These are phyloP conservation scores for Rhinella marina DNA, from an alignment of 2,797 vertebrate genomes.

Conservation along the genomic window DNA sequence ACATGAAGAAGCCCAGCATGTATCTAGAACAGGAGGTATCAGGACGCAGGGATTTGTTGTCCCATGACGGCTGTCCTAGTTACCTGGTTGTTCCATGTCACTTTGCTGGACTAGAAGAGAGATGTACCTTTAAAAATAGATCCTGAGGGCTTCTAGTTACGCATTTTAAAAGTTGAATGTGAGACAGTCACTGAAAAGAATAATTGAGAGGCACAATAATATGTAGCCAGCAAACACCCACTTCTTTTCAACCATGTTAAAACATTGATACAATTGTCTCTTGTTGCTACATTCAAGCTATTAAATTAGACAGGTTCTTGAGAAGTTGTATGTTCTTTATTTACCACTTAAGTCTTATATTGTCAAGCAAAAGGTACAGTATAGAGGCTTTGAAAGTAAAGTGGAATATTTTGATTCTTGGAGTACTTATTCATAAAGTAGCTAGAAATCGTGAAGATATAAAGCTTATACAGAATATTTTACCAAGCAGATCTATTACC, in stretches of 20 bases:
- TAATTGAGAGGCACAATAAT: not conserved
- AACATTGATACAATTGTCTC: not conserved
- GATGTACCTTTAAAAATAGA: constrained; percentile 48
- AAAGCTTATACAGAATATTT: not conserved
- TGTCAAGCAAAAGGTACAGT: not conserved
- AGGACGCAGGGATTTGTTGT: constrained; percentile 23
- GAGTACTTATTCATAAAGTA: not conserved
- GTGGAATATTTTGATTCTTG: not conserved
- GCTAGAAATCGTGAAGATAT: not conserved
- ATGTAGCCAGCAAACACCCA: not conserved
- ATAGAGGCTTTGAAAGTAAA: not conserved
- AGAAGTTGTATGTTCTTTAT: not conserved
- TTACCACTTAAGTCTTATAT: not conserved
- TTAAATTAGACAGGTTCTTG: constrained; percentile 2
- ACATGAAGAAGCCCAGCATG: constrained; percentile 17
- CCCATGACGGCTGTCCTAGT: constrained; percentile 55
- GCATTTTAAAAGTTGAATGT: constrained; percentile 9
- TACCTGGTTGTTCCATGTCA: constrained; percentile 43
- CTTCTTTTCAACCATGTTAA: not conserved
- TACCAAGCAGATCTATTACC: not conserved
- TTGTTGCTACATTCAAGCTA: not conserved
- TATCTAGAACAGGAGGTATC: constrained; percentile 42
- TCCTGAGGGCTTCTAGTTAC: not conserved
- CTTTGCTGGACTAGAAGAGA: constrained; percentile 28
- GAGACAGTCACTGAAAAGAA: not conserved